Evolutionary conservation across 2,797 vertebrate genomes (phyloP).

Genomic region (Pygocentrus nattereri): DNA sequence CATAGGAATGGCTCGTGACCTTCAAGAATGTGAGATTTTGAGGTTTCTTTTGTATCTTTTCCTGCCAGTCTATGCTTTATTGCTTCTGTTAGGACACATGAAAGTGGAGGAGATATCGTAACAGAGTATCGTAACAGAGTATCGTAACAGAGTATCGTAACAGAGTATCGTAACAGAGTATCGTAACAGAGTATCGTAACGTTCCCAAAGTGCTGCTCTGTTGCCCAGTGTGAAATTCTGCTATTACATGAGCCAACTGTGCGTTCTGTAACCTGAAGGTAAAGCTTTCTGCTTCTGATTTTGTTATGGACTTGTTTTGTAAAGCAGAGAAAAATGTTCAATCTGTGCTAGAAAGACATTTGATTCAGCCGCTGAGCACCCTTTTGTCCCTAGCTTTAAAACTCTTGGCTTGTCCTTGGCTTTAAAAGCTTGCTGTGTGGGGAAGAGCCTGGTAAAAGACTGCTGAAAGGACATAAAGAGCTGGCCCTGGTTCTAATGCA

Average conservation of each 20-base stretch:
- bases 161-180: background rate
- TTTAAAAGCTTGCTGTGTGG: constrained; percentile 32
- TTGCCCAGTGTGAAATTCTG: background rate
- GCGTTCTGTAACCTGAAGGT: background rate
- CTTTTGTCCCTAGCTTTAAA: constrained; percentile 12
- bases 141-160: background rate
- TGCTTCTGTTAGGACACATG: background rate
- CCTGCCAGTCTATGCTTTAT: background rate
- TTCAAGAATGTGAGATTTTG: constrained; percentile 14
- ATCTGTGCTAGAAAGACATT: too few relatives aligned
- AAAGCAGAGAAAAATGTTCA: too few relatives aligned
- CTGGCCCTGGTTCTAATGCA: constrained; percentile 19
- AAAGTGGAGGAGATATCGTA: background rate
- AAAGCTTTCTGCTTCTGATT: background rate
- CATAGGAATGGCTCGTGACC: constrained; percentile 32
- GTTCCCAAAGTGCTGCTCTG: background rate
- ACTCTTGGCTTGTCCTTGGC: constrained; percentile 22
- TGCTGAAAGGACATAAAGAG: constrained; percentile 46
- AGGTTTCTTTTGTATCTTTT: background rate
- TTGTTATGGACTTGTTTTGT: background rate
- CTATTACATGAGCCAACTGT: background rate
- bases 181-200: background rate
- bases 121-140: background rate
- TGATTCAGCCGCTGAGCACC: too few relatives aligned
- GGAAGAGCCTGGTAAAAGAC: constrained; percentile 35